Conservation (phyloP, 2,113 vertebrate species). For the Electrona antarctica region DNA sequence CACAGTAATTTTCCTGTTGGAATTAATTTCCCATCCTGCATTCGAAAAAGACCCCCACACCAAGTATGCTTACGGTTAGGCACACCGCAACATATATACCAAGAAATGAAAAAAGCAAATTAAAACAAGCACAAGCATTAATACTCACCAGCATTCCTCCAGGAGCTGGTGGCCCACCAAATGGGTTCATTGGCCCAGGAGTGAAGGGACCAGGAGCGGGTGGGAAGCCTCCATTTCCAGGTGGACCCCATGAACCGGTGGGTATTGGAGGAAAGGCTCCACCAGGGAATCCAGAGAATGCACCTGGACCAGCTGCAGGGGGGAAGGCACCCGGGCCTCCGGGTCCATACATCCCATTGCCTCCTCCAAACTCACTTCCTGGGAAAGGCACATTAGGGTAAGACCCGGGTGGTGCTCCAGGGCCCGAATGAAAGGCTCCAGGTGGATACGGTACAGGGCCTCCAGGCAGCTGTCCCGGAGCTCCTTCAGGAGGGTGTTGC, state of each 20-base stretch:
- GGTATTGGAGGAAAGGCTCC: conserved; percentile 77
- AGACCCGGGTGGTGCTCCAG: conserved; percentile 76
- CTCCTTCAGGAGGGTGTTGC: conserved; percentile 75
- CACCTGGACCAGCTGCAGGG: conserved; percentile 61
- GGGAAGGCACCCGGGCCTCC: conserved; percentile 75
- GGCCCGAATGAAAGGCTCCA: conserved; percentile 75
- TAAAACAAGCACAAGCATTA: background rate
- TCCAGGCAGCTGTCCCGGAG: conserved; percentile 76
- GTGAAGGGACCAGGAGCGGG: conserved; percentile 69
- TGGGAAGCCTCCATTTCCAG: conserved; percentile 69
- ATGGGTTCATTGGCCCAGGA: conserved; percentile 71
- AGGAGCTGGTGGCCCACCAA: conserved; percentile 73
- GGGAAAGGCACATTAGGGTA: conserved; percentile 76
- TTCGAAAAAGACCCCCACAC: conserved; percentile 5
- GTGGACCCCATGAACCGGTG: conserved; percentile 76
- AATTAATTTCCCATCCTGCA: background rate
- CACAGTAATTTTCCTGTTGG: background rate
- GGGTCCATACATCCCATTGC: conserved; percentile 74
- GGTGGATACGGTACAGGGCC: conserved; percentile 70
- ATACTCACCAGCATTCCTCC: conserved; percentile 79
- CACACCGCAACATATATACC: conserved; percentile 11
- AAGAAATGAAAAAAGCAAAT: conserved; percentile 36
- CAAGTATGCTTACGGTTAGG: background rate
- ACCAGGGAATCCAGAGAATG: conserved; percentile 67
- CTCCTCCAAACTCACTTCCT: conserved; percentile 64